phyloP scores from a whole-genome alignment of 1,140 invertebrate species.

The Lysiphlebus fabarum region DNA sequence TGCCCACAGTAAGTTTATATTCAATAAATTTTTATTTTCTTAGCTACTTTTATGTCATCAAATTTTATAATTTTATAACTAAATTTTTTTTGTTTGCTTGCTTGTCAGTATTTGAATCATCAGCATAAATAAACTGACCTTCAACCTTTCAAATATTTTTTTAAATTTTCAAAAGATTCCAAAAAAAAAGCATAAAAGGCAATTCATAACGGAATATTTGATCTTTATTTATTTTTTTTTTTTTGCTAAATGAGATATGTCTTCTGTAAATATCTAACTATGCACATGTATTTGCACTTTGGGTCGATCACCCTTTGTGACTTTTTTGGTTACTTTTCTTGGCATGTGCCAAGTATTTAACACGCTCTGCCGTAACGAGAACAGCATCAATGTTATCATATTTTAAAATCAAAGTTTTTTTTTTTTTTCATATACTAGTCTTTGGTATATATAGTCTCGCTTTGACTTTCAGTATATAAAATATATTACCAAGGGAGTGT shows the following conservation, averaged over 20 bases:
- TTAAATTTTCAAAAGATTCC: too few species aligned
- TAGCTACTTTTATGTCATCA: neutral
- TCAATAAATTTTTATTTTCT: neutral
- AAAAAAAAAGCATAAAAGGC: too few species aligned
- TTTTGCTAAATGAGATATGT: too few species aligned
- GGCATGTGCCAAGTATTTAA: slow-evolving; percentile 34
- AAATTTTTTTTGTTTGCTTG: neutral
- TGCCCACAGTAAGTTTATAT: slow-evolving; percentile 51
- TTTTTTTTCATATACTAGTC: slow-evolving; percentile 20
- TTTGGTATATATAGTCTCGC: neutral
- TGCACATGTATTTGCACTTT: slow-evolving; percentile 8
- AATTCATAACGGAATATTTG: too few species aligned
- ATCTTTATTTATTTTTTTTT: too few species aligned
- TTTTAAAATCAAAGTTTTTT: slow-evolving; percentile 26
- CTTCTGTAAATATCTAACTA: neutral
- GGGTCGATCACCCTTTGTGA: slow-evolving; percentile 28
- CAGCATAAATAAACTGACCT: too few species aligned
- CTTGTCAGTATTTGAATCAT: too few species aligned
- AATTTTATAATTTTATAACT: neutral
- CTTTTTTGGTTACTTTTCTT: slow-evolving; percentile 26
- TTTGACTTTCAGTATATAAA: slow-evolving; percentile 7
- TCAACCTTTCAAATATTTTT: too few species aligned
- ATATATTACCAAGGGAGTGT: slow-evolving; percentile 11
- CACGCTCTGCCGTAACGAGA: slow-evolving; percentile 30
- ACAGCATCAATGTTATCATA: slow-evolving; percentile 32